Conservation (phyloP, 2,888 invertebrate genomes). For the Drosophila mimica region DNA sequence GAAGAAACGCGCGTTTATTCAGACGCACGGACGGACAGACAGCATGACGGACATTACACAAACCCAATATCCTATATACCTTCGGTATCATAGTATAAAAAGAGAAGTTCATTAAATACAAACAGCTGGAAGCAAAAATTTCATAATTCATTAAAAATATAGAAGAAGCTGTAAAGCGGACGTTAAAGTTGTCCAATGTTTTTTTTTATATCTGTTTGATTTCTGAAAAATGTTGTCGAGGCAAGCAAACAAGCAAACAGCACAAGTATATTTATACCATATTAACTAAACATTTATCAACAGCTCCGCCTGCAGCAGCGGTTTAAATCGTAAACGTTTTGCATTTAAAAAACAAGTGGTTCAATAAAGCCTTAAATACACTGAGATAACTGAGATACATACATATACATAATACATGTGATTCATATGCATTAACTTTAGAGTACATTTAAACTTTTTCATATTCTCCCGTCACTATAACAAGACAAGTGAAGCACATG, state of each 20-base stretch:
- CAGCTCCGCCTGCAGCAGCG: constrained; percentile 2
- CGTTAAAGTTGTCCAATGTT: constrained; percentile 1
- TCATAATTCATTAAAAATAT: constrained; percentile 16
- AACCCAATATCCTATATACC: too few relatives aligned
- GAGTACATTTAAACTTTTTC: constrained; percentile 24
- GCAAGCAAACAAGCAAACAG: constrained; percentile 5
- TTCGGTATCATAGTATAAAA: background rate
- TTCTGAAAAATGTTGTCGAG: constrained; percentile 10
- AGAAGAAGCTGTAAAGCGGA: background rate
- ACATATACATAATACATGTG: background rate
- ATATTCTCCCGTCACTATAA: constrained; percentile 20
- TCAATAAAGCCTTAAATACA: constrained; percentile 55
- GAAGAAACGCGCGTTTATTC: too few relatives aligned
- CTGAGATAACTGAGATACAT: constrained; percentile 30
- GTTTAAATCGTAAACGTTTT: constrained; percentile 27
- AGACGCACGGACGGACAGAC: too few relatives aligned
- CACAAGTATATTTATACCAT: constrained; percentile 1
- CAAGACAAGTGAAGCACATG: constrained; percentile 71
- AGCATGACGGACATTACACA: too few relatives aligned
- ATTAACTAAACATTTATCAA: constrained; percentile 13
- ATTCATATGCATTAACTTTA: too few relatives aligned
- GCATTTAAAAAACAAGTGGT: constrained; percentile 31
- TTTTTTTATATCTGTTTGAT: constrained; percentile 8
- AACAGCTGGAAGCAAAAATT: constrained; percentile 49
- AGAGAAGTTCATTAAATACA: constrained; percentile 36